These are phyloP conservation scores for Oryzias dopingdopingensis DNA, from an alignment of 2,797 vertebrate species.

Conservation along the genomic window DNA sequence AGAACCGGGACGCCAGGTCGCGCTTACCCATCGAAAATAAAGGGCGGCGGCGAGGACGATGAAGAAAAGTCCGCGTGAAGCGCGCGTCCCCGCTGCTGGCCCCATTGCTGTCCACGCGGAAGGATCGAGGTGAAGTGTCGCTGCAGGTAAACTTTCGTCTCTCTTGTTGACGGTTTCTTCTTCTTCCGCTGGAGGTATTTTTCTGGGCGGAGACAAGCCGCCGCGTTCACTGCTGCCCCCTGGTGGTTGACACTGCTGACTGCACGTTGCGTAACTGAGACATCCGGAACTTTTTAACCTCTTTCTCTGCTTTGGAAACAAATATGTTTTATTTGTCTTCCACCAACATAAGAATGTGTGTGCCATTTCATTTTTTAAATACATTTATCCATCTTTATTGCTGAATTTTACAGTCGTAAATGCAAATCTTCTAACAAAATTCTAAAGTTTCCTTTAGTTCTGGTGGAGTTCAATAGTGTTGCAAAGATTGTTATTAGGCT, in stretches of 20 bases:
- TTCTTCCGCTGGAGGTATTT: slow-evolving; percentile 43
- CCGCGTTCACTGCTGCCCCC: slow-evolving; percentile 45
- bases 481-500: too few relatives aligned
- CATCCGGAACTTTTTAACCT: too few relatives aligned
- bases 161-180: slow-evolving; percentile 42
- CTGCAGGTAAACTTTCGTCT: slow-evolving; percentile 40
- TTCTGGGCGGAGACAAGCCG: slow-evolving; percentile 20
- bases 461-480: too few relatives aligned
- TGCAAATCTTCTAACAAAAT: too few relatives aligned
- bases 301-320: too few relatives aligned
- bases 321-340: too few relatives aligned
- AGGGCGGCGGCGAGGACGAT: slow-evolving; percentile 45
- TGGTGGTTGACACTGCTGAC: background rate
- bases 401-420: too few relatives aligned
- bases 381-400: too few relatives aligned
- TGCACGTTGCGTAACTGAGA: slow-evolving; percentile 10
- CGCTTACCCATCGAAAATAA: slow-evolving; percentile 64
- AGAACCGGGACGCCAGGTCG: slow-evolving; percentile 3
- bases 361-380: too few relatives aligned
- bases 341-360: too few relatives aligned
- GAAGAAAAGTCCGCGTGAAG: slow-evolving; percentile 22
- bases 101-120: slow-evolving; percentile 45
- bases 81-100: slow-evolving; percentile 5
- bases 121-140: slow-evolving; percentile 18
- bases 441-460: too few relatives aligned